A percentile compares a stretch with the other conserved stretches of the same genome.
Conservation (phyloP, 2,888 invertebrate genomes). For the Amphipyra tragopoginis region DNA sequence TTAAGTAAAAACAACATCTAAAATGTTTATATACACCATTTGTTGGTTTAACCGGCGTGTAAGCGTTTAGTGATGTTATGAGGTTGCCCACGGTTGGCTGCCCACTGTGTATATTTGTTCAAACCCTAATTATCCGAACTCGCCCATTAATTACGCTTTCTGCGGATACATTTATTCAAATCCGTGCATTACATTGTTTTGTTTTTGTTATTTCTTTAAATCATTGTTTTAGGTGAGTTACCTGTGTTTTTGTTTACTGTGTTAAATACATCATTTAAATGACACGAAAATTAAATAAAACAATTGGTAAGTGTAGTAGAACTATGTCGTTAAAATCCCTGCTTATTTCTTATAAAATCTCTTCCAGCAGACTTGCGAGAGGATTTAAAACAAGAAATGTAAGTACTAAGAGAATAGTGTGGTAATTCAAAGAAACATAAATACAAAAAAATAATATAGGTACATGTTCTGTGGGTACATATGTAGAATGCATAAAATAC, state of each 20-base stretch:
- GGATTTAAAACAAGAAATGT: too few species aligned
- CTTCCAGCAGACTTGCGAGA: too few species aligned
- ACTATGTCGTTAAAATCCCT: too few species aligned
- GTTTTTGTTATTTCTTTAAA: neutral
- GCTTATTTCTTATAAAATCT: too few species aligned
- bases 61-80: slow-evolving; percentile 17
- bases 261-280: too few species aligned
- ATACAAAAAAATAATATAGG: too few species aligned
- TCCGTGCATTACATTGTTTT: neutral
- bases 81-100: neutral
- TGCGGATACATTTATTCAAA: neutral
- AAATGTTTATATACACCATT: slow-evolving; percentile 22
- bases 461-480: too few species aligned
- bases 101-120: neutral
- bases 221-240: neutral
- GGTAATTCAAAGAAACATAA: too few species aligned
- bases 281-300: too few species aligned
- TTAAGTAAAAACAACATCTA: slow-evolving; percentile 29
- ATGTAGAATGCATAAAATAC: too few species aligned
- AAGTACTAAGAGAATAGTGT: too few species aligned
- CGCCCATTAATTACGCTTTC: neutral
- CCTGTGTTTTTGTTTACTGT: neutral
- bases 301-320: too few species aligned
- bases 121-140: neutral
- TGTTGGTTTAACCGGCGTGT: slow-evolving; percentile 22